These are phyloP conservation scores for Spheniscus mendiculus DNA, from an alignment of 2,113 vertebrate species.

Conservation along the genomic window DNA sequence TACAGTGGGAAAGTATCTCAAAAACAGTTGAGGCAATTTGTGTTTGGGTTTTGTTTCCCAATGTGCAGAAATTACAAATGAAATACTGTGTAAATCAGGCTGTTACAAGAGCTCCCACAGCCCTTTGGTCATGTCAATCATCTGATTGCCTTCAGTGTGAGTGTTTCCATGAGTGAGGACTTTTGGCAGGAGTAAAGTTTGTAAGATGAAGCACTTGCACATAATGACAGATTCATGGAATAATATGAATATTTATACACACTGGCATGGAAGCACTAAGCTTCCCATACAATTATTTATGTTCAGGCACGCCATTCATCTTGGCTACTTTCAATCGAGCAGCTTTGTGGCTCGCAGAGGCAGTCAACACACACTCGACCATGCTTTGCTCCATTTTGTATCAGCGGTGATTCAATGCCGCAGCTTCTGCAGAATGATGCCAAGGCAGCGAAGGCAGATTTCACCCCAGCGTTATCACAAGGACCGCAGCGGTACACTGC, in stretches of 20 bases:
- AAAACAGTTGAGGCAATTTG: not conserved
- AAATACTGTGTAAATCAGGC: not conserved
- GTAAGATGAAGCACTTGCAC: conserved; percentile 8
- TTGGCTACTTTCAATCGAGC: not conserved
- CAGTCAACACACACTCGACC: not conserved
- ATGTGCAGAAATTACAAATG: not conserved
- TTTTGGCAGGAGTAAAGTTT: conserved; percentile 20
- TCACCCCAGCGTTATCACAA: not conserved
- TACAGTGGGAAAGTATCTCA: not conserved
- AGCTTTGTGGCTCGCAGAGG: not conserved
- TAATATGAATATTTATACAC: conserved; percentile 33
- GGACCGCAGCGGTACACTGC: rapidly evolving
- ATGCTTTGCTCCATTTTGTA: not conserved
- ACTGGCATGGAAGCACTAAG: not conserved
- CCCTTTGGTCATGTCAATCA: conserved; percentile 8
- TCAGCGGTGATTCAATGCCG: rapidly evolving
- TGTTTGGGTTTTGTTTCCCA: not conserved
- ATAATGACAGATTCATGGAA: conserved; percentile 20
- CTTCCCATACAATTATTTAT: not conserved
- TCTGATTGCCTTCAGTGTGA: not conserved
- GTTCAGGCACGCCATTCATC: not conserved
- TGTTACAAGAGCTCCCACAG: not conserved
- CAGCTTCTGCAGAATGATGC: not conserved
- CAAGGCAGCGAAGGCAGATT: not conserved
- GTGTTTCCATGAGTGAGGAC: not conserved